phyloP scores from a whole-genome alignment of 2,797 vertebrate species.

The Poeciliopsis turneri region DNA sequence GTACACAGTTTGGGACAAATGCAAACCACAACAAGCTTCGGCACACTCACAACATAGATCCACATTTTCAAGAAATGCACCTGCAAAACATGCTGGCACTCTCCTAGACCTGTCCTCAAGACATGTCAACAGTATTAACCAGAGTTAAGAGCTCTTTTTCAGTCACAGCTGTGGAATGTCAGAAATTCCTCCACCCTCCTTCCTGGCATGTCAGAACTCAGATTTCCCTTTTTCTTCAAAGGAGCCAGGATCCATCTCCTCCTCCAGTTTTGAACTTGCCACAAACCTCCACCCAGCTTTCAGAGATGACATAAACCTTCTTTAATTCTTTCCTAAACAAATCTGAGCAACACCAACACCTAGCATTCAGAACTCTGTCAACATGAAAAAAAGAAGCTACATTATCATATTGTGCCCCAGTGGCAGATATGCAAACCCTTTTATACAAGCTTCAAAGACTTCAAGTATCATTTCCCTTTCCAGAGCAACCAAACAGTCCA shows the following conservation, averaged over 20 bases:
- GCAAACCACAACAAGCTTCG: not conserved
- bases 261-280: constrained; percentile 57
- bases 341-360: constrained; percentile 25
- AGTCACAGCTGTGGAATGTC: constrained; percentile 61
- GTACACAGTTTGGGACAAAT: not conserved
- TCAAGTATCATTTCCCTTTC: constrained; percentile 36
- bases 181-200: constrained; percentile 59
- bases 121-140: constrained; percentile 61
- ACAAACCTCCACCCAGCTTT: constrained; percentile 62
- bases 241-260: constrained; percentile 54
- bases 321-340: constrained; percentile 33
- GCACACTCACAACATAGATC: constrained; percentile 2
- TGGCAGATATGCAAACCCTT: constrained; percentile 36
- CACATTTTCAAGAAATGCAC: constrained; percentile 23
- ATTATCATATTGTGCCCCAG: constrained; percentile 31
- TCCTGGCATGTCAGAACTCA: constrained; percentile 62
- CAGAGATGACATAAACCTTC: constrained; percentile 48
- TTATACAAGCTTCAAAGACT: constrained; percentile 42
- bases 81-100: constrained; percentile 23
- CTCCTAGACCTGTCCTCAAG: constrained; percentile 39
- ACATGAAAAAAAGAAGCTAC: constrained; percentile 19
- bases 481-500: constrained; percentile 43
- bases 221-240: constrained; percentile 63
- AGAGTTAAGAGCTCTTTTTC: constrained; percentile 52
- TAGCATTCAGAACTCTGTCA: constrained; percentile 33